Evolutionary conservation across 2,888 invertebrate genomes (phyloP), one percentile per base, ranked within the genome.

Genomic region (Serripes groenlandicus): DNA sequence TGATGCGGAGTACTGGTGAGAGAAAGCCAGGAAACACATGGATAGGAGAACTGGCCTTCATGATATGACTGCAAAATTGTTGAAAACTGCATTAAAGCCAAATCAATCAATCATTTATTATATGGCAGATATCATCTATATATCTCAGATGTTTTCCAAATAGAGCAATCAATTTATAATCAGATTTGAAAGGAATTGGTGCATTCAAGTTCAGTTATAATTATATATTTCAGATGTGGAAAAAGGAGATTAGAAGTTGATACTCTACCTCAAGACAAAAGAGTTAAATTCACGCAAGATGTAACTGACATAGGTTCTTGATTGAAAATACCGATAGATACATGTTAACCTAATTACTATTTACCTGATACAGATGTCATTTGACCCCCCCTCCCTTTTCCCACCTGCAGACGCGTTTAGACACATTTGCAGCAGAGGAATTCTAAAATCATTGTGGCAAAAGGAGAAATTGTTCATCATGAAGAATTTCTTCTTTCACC

Each of bases 401-500:
- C n/a, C 7, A 26, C 26, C 9, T 23, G 11, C 18, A 5, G 23
- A 5, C n/a, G 18, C 23, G 11, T 54, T 54, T 54, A 15, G 7
- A 23, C 23, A n/a, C 54, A 5, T 7, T n/a, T 54, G 9, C 11
- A 18, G 18, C 15, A 28, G 26, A 60, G 5, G 58, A 15, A 3
- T 26, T 23, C 9, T 18, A 26, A 64, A 64, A 64, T 35, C 64
- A 64, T 35, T 35, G 64, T 18, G 26, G 11, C 3, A 23, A 35
- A 35, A 35, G 42, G 35, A 37, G 66, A 66, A 66, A 42, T 42
- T 66, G 66, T 28, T 66, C 9, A 28, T 42, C 1, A 66, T 28
- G 9, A 66, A 28, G 26, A 66, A 42, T 66, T 66, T 66, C 62
- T 28, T 32, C 62, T 62, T 62, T 62, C 32, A 11, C 26, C 34